Base-by-base conservation (phyloP, 2,113 vertebrate genomes). In the Suricata suricatta region DNA sequence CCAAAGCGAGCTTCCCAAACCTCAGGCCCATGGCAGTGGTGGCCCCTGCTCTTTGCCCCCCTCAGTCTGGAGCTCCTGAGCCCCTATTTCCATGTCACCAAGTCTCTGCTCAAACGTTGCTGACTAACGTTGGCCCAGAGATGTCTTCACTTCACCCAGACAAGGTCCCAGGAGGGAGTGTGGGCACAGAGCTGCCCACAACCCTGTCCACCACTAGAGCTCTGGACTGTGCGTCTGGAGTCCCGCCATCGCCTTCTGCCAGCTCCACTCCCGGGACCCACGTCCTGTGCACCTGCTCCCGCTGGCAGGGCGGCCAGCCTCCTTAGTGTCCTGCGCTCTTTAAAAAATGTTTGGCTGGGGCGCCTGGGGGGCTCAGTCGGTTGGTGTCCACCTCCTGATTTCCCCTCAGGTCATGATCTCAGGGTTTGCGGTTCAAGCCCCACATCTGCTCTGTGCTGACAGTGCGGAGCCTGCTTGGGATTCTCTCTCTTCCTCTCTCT, bases 201-300 rank as follows among this genome's bases (percentile, higher is more conserved):
- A 1, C 17, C 15, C 64, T 50, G n/a, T 31, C 33, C 44, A 2
- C 10, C 44, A 35, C 1, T 5, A 31, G 52, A 63, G 35, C 16
- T 31, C n/a, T 3, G 4, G 23, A 31, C n/a, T 63, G 17, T 23
- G 17, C 13, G 10, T 31, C 27, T 29, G 3, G 44, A 21, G 25
- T 16, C 7, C 50, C 50, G 5, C 25, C 21, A 15, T 15, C 1
- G 0, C 29, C 10, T 7, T 17, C 47, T 33, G 5, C 8, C 21
- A 50, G 6, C 16, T 52, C 71, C 6, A 4, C 47, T n/a, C 29
- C 44, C 14, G 11, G 15, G 3, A 66, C 1, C 41, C 33, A 12
- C 16, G 10, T 2, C 23, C 1, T 5, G 0, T 5, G 35, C 5
- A 17, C 6, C 27, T 21, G 27, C 23, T 14, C 5, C 13, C 23